Evolutionary conservation across 2,888 invertebrate genomes (phyloP), one percentile per base, ranked within the genome.

Genomic region (Marasmarcha lunaedactyla): DNA sequence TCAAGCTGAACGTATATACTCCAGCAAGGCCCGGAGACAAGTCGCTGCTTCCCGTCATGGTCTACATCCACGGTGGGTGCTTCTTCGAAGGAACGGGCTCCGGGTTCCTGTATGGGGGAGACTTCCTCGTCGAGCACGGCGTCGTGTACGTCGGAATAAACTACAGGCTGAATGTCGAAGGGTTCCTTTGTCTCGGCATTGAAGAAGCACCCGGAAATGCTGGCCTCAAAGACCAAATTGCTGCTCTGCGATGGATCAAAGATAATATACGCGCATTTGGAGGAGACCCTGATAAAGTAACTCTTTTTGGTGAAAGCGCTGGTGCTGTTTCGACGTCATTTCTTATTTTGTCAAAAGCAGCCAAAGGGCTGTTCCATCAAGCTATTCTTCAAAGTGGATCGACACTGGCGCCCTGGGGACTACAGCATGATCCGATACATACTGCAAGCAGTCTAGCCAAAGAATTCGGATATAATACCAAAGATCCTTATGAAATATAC

Each of bases 371-470:
- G 0, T 81, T 78, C 38, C 71, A 77, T 34, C 74, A 62, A 54
- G 78, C 67, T 1, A 77, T 81, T 10, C 46, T 64, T 14, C 71
- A 78, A 42, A 78, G 79, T 43, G 79, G 79, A 1, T 78, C 79
- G 0, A 61, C 76, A 0, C 39, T 73, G 1, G 49, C 59, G 1
- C 44, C 67, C 1, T 81, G 77, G 76, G 61, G 65, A 0, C 49
- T 59, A n/a, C 77, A 79, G 42, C 71, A 54, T 37, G 60, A 59
- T 15, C 74, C 77, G 1, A 46, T 69, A 1, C 64, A 58, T 20
- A 50, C 66, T 49, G 72, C 77, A 0, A 68, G 67, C 45, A 52
- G 70, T 9, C 44, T 78, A 1, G 66, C 73, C 0, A 74, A 67
- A 49, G 50, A 54, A 1, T 68, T 77, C 67, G 53, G 62, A 1